Evolutionary conservation across 2,113 vertebrate species (phyloP), one percentile per base, ranked within the genome.

Genomic region (Callorhinus ursinus): DNA sequence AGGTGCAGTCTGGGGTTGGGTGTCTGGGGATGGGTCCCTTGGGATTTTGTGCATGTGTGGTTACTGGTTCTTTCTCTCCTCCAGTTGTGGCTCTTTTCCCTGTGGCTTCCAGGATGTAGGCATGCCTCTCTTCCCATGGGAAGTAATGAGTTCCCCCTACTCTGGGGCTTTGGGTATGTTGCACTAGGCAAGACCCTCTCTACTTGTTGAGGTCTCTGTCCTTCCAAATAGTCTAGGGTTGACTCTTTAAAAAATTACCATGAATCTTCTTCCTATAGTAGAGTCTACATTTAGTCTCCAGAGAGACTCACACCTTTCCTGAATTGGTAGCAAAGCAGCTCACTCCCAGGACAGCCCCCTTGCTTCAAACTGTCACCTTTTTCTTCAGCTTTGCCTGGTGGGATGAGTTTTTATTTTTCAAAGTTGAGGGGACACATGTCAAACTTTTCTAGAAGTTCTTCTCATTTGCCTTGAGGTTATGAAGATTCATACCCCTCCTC

Each of bases 361-460:
- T 19, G 69, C 76, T 94, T 67, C 36, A 53, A 67, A n/a, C 12
- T 24, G 1, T 67, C 42, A 39, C 24, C 81, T 53, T 79, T 65
- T 26, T 36, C 18, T 82, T 76, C 18, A 22, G 36, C 63, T n/a
- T 67, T 71, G 22, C 19, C 12, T 51, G 12, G 6, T 81, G 42
- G 42, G 63, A 91, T 53, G 55, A 42, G 33, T 92, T 86, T 95
- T 90, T 83, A 8, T n/a, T 90, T 86, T 83, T 53, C 19, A 33
- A 31, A 61, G 87, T 94, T 33, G n/a, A 63, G 18, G 67, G 33
- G 53, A 69, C 53, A 65, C 0, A 19, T 36, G 15, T 7, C 51
- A 84, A 6, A 67, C 4, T 87, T 90, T 85, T 72, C 51, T 57
- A 65, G 80, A 53, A 36, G 36, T 46, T 86, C 42, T 57, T 76